Base-by-base conservation (phyloP, 2,797 vertebrate species). In the Phrynocephalus vlangalii region DNA sequence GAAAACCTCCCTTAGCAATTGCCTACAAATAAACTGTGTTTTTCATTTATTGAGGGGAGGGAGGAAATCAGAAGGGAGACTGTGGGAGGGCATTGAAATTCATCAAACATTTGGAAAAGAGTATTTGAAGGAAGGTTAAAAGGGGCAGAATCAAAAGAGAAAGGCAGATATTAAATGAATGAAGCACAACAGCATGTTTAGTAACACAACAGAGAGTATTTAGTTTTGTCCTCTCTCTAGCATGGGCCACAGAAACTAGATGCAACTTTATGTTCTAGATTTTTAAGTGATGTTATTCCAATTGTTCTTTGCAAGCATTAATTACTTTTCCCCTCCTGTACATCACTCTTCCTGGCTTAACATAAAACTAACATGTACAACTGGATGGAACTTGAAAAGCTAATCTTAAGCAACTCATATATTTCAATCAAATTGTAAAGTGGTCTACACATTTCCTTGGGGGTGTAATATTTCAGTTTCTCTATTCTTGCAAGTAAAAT, bases 1-100 rank as follows among this genome's bases (percentile, higher is more conserved):
- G 84, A 95, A 96, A 97, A 95, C 85, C 86, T 96, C 92, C 88
- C 87, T 84, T 83, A 95, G 52, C 1, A 95, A 93, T 83, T 91
- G 91, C 92, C 90, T 93, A 82, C 76, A 93, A 94, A 52, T 1
- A 95, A 91, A 91, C 86, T 56, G 50, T 76, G 63, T 87, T 80
- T 0, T 93, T 94, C 88, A 95, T 94, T 80, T 93, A 93, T 92
- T 91, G 44, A 90, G 86, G 76, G 66, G 92, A 72, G 91, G 33
- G 86, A 73, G 67, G 86, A 28, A 87, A 92, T 87, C 87, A 90
- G 90, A 87, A 90, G 92, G 94, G 66, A 86, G 92, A 90, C 92
- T 94, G 93, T 86, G 89, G 93, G 92, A 90, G 89, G 86, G 90
- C 83, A 94, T 88, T 8, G 92, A 94, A 96, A 94, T 86, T 90